Conservation (phyloP, 2,888 invertebrate genomes). For the Melanchra persicariae region DNA sequence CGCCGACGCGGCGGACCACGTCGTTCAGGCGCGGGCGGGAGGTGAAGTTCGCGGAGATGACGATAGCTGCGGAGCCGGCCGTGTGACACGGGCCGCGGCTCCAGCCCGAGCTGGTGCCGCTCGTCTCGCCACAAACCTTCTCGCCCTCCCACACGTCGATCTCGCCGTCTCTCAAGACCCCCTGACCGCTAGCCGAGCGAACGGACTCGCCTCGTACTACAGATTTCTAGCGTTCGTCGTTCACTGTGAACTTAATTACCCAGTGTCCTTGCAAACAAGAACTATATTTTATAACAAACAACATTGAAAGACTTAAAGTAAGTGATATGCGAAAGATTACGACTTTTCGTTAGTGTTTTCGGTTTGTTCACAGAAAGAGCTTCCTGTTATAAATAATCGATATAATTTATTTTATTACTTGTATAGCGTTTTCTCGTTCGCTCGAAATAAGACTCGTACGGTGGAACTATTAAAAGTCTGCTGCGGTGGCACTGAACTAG, state of each 20-base stretch:
- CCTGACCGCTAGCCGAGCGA: slow-evolving; percentile 82
- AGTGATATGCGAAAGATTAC: slow-evolving; percentile 53
- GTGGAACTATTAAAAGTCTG: slow-evolving; percentile 53
- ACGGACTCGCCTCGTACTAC: slow-evolving; percentile 80
- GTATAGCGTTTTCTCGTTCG: slow-evolving; percentile 73
- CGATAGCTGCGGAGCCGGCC: slow-evolving; percentile 76
- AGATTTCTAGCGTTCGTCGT: slow-evolving; percentile 77
- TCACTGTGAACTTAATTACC: slow-evolving; percentile 32
- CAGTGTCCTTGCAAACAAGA: slow-evolving; percentile 47
- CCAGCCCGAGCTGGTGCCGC: slow-evolving; percentile 90
- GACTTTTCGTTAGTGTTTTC: slow-evolving; percentile 47
- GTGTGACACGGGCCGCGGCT: slow-evolving; percentile 90
- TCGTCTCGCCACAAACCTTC: slow-evolving; percentile 74
- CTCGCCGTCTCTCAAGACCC: slow-evolving; percentile 66
- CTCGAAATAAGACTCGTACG: slow-evolving; percentile 64
- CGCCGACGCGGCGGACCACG: slow-evolving; percentile 84
- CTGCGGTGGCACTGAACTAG: slow-evolving; percentile 49
- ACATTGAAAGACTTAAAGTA: slow-evolving; percentile 21
- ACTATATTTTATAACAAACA: slow-evolving; percentile 33
- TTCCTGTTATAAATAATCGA: slow-evolving; percentile 70
- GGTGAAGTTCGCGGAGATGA: slow-evolving; percentile 89
- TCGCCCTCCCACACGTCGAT: slow-evolving; percentile 68
- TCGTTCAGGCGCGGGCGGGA: slow-evolving; percentile 88
- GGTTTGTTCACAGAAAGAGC: slow-evolving; percentile 70
- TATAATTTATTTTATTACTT: slow-evolving; percentile 65